Evolutionary conservation across 2,888 invertebrate species (phyloP).

Genomic region (Hedya salicella): DNA sequence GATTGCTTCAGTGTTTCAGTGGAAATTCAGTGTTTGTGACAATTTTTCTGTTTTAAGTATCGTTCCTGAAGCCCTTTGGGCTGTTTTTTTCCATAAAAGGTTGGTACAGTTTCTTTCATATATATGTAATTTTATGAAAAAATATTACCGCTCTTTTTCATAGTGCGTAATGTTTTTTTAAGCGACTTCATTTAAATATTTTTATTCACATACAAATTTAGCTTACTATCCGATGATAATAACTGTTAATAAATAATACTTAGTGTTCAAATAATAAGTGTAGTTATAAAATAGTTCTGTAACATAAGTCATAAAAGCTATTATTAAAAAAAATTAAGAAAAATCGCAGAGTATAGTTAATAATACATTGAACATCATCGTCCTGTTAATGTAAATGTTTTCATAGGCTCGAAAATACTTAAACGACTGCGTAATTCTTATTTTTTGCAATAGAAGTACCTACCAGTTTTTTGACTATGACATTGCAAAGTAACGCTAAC

Average conservation of each 20-base stretch:
- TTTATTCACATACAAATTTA: too few species aligned
- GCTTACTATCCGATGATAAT: too few species aligned
- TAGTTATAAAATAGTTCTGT: too few species aligned
- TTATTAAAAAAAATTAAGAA: background rate
- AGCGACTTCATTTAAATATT: too few species aligned
- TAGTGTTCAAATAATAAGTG: too few species aligned
- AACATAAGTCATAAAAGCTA: too few species aligned
- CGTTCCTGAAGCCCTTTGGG: conserved; percentile 12
- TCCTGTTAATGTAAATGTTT: conserved; percentile 6
- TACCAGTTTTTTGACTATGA: conserved; percentile 28
- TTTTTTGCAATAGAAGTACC: conserved; percentile 25
- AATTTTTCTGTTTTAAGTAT: conserved; percentile 20
- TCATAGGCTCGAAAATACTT: conserved; percentile 18
- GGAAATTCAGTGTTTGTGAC: conserved; percentile 51
- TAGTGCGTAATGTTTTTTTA: too few species aligned
- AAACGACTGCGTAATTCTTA: conserved; percentile 30
- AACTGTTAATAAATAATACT: background rate
- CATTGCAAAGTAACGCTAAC: conserved; percentile 36
- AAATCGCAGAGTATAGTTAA: background rate
- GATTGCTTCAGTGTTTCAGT: conserved; percentile 49
- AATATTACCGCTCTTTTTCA: background rate
- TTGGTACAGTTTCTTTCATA: conserved; percentile 5
- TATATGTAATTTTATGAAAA: background rate
- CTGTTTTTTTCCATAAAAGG: conserved; percentile 16
- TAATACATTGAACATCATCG: conserved; percentile 25